Evolutionary conservation across 2,797 vertebrate species (phyloP), one percentile per base, ranked within the genome.

Genomic region (Poeciliopsis gracilis): DNA sequence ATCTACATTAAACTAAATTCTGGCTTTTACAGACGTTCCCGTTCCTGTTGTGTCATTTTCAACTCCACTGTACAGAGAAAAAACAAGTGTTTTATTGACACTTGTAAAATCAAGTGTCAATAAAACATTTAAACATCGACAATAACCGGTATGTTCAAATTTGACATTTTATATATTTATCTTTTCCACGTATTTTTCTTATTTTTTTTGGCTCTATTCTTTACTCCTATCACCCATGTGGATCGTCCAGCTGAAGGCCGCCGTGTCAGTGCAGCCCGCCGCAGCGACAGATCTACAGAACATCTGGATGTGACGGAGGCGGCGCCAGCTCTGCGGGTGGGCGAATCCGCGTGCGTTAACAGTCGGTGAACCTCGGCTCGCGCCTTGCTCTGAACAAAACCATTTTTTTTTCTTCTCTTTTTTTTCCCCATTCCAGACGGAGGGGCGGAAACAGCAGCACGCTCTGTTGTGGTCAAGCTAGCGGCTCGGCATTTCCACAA

Each of bases 381-480:
- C 49, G 5, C 49, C 49, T 72, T 28, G 61, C 51, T 67, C 59
- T 59, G 25, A 6, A 18, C 12, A 33, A 30, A 71, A 25, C 16
- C 33, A 8, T 13, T 8, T 69, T 53, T 67, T 53, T 36, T 30
- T 30, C 30, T n/a, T 38, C 28, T 41, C 6, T 41, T 28, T 11
- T 9, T 41, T 76, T 80, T 80, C 18, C 72, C 73, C 63, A 1
- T 20, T 49, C 61, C 86, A 90, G 86, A 89, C 92, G 82, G 81
- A 92, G 91, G 91, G 92, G 93, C 92, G 92, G 92, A 91, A 87
- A 87, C 89, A 84, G 77, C 89, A 83, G 76, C 36, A 23, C 83
- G 77, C 82, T 79, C 82, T 36, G n/a, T 45, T 75, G 82, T 83
- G 66, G 75, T 72, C 78, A 51, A 84, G 78, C 89, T 88, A 72